A percentile compares a stretch with the other conserved stretches of the same genome.
phyloP scores from a whole-genome alignment of 2,113 vertebrate genomes.

The Nanorana parkeri region DNA sequence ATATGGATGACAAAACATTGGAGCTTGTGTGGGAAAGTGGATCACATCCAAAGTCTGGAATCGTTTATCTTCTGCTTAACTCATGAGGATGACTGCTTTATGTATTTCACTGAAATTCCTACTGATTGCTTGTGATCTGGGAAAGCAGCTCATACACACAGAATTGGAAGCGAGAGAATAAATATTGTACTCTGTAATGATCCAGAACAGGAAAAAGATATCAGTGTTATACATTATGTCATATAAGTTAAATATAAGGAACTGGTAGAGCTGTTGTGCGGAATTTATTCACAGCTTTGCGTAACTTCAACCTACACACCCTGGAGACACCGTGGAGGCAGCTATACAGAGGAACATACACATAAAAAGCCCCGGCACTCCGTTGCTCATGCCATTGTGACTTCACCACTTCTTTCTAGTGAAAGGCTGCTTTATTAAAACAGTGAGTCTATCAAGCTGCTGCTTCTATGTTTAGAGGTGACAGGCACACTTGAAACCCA shows the following conservation, averaged over 20 bases:
- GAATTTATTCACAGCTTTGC: no score
- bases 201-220: conserved; percentile 18
- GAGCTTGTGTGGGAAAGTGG: conserved; percentile 91
- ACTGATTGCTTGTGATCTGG: conserved; percentile 76
- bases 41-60: conserved; percentile 86
- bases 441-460: no score
- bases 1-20: conserved; percentile 87
- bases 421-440: no score
- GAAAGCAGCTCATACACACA: conserved; percentile 32
- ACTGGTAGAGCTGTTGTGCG: not conserved
- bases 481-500: no score
- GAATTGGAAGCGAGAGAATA: conserved; percentile 12
- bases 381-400: no score
- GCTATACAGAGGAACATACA: no score
- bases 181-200: conserved; percentile 16
- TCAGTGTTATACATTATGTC: not conserved
- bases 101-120: conserved; percentile 79
- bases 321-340: no score
- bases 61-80: conserved; percentile 81
- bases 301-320: no score
- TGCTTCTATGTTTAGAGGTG: no score
- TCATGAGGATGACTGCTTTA: conserved; percentile 77
- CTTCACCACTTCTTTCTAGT: no score
- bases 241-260: not conserved
- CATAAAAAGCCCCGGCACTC: no score